phyloP scores from a whole-genome alignment of 2,888 invertebrate genomes.

The Seira musarum region DNA sequence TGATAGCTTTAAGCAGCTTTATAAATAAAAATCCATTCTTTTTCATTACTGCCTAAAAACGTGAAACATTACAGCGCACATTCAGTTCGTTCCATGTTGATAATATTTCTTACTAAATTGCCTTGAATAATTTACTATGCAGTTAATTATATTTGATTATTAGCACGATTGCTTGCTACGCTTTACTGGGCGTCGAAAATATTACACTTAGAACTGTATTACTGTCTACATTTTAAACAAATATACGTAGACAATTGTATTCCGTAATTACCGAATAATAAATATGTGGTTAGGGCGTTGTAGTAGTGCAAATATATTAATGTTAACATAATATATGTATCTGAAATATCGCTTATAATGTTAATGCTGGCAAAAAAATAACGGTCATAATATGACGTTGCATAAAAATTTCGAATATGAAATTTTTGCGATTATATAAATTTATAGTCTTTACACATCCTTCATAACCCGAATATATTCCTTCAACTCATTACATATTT shows the following conservation, averaged over 20 bases:
- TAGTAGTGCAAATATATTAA: not conserved
- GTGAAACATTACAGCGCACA: not conserved
- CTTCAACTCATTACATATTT: too few species aligned
- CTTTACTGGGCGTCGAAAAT: not conserved
- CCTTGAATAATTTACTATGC: too few species aligned
- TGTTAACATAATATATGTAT: not conserved
- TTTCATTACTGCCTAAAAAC: not conserved
- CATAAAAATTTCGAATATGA: too few species aligned
- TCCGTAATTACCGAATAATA: too few species aligned
- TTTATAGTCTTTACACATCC: too few species aligned
- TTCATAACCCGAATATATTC: too few species aligned
- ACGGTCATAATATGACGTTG: too few species aligned
- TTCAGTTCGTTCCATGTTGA: too few species aligned
- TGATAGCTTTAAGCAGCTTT: not conserved
- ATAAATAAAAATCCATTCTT: not conserved
- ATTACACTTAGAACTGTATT: not conserved
- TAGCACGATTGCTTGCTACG: slow-evolving; percentile 28
- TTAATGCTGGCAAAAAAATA: not conserved
- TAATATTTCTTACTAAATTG: too few species aligned
- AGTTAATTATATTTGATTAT: not conserved
- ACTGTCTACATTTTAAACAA: not conserved
- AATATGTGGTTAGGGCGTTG: too few species aligned
- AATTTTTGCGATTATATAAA: too few species aligned
- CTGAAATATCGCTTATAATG: not conserved
- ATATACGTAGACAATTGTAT: too few species aligned